Conservation (phyloP, 2,797 vertebrate genomes). For the Sebastes dallii region DNA sequence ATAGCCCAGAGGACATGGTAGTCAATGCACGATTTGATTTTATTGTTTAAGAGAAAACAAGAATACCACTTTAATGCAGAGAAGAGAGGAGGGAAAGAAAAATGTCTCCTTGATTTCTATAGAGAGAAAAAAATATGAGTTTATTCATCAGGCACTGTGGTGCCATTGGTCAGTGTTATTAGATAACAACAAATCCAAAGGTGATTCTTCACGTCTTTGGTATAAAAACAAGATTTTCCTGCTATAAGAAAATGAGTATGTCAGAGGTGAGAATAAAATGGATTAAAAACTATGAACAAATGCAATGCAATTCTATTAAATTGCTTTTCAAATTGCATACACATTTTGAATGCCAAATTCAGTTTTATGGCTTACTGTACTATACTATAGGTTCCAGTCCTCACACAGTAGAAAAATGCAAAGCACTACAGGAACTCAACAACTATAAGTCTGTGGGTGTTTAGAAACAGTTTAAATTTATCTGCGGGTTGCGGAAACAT, state of each 20-base stretch:
- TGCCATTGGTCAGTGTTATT: background rate
- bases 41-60: conserved; percentile 5
- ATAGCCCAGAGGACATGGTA: conserved; percentile 19
- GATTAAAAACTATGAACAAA: background rate
- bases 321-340: background rate
- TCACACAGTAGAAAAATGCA: background rate
- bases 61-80: background rate
- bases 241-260: background rate
- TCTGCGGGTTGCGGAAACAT: conserved; percentile 3
- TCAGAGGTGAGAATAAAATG: conserved; percentile 1
- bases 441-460: background rate
- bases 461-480: background rate
- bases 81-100: background rate
- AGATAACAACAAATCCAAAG: background rate
- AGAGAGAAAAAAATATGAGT: background rate
- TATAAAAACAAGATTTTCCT: background rate
- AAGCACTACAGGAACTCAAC: background rate
- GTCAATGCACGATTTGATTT: conserved; percentile 1
- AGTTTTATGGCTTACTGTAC: background rate
- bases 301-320: background rate
- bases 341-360: background rate
- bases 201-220: background rate
- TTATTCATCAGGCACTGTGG: background rate
- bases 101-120: background rate
- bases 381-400: background rate